A percentile compares a stretch with the other conserved stretches of the same genome.
These are phyloP conservation scores for Euspilapteryx auroguttella DNA, from an alignment of 2,888 invertebrate genomes.

Conservation along the genomic window DNA sequence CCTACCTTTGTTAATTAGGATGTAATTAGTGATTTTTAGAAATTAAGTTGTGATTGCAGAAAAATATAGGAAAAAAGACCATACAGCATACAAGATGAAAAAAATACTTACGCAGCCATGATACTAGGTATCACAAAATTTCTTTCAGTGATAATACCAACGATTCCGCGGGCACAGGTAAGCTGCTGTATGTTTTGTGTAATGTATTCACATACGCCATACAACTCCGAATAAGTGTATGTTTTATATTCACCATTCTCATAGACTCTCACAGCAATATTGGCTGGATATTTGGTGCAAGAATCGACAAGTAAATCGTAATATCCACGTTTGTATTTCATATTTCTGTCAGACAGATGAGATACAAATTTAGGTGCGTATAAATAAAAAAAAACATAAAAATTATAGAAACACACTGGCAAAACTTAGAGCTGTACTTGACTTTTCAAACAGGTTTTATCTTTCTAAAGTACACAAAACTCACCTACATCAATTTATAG, in stretches of 20 bases:
- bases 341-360: constrained; percentile 6
- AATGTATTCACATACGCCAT: constrained; percentile 44
- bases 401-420: too few relatives aligned
- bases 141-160: constrained; percentile 51
- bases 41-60: too few relatives aligned
- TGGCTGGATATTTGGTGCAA: constrained; percentile 32
- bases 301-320: constrained; percentile 42
- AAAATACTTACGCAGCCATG: constrained; percentile 61
- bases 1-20: too few relatives aligned
- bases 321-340: constrained; percentile 30
- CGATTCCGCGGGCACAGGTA: constrained; percentile 28
- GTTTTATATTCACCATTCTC: constrained; percentile 23
- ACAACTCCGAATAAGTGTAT: constrained; percentile 45
- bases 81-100: too few relatives aligned
- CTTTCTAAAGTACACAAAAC: too few relatives aligned
- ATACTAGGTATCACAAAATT: constrained; percentile 54
- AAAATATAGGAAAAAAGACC: too few relatives aligned
- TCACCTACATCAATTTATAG: too few relatives aligned
- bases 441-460: too few relatives aligned
- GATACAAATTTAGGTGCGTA: too few relatives aligned
- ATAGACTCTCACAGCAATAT: constrained; percentile 29
- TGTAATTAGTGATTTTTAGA: too few relatives aligned
- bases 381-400: too few relatives aligned
- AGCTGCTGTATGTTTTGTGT: constrained; percentile 36
- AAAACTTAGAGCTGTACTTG: too few relatives aligned